These are phyloP conservation scores for Myrmecophaga tridactyla DNA, from an alignment of 2,113 vertebrate genomes.

Conservation along the genomic window DNA sequence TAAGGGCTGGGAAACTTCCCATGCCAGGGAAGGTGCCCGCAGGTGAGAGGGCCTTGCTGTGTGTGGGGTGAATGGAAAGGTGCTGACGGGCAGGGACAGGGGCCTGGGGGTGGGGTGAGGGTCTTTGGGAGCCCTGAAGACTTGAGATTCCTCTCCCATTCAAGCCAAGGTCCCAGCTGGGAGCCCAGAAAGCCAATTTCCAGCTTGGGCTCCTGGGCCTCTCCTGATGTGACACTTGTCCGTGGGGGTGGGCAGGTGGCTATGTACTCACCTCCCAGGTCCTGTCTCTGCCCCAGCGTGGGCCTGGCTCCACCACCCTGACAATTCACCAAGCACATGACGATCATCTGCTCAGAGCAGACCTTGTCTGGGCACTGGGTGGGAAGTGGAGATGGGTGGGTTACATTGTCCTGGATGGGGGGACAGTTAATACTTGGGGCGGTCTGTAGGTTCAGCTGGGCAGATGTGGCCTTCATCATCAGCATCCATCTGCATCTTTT, in stretches of 20 bases:
- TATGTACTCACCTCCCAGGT: not conserved
- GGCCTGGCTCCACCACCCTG: not conserved
- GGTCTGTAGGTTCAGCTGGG: not conserved
- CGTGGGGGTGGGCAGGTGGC: not conserved
- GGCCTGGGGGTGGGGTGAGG: too few species aligned
- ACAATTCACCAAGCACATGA: not conserved
- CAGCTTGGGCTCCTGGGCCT: not conserved
- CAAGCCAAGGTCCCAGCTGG: not conserved
- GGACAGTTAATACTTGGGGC: not conserved
- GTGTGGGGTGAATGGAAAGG: not conserved
- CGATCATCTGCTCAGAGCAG: not conserved
- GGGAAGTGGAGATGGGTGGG: too few species aligned
- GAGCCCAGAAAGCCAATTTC: not conserved
- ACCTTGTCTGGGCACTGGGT: not conserved
- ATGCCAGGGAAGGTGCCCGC: not conserved
- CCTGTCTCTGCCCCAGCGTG: not conserved
- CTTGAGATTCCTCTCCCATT: not conserved
- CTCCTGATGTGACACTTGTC: not conserved
- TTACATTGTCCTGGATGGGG: too few species aligned
- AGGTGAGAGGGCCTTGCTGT: not conserved
- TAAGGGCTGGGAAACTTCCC: not conserved
- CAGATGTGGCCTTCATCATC: not conserved
- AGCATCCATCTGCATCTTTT: not conserved
- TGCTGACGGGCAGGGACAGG: not conserved
- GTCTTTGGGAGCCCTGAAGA: not conserved